Evolutionary conservation across 1,140 invertebrate species (phyloP).

Genomic region (Camponotus vicinus): DNA sequence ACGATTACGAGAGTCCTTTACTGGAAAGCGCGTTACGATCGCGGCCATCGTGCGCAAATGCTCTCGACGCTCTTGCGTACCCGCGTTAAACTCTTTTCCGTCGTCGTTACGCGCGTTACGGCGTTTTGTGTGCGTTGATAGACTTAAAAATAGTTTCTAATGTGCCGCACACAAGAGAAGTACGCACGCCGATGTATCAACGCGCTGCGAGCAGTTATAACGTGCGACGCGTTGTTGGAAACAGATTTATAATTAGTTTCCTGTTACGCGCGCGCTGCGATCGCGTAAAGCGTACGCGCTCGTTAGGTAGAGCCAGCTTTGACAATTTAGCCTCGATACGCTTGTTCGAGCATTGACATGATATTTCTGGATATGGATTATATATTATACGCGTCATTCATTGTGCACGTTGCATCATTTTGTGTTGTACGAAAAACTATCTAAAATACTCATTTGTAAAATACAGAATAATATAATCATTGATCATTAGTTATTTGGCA

Average conservation of each 20-base stretch:
- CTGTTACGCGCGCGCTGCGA: constrained; percentile 27
- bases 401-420: constrained; percentile 16
- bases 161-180: constrained; percentile 12
- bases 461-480: background rate
- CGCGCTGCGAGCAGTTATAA: constrained; percentile 36
- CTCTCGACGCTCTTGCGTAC: constrained; percentile 22
- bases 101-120: background rate
- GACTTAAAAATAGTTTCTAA: constrained; percentile 61
- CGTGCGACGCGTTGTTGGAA: constrained; percentile 53
- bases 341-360: constrained; percentile 56
- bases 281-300: constrained; percentile 52
- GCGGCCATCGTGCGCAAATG: constrained; percentile 53
- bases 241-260: constrained; percentile 65
- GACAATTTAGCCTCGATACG: constrained; percentile 55
- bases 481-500: background rate
- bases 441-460: constrained; percentile 9
- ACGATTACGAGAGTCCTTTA: constrained; percentile 63
- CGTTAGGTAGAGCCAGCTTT: constrained; percentile 51
- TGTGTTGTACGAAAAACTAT: constrained; percentile 11
- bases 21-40: constrained; percentile 60
- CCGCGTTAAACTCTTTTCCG: constrained; percentile 43
- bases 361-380: constrained; percentile 61
- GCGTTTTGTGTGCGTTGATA: constrained; percentile 16
- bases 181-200: constrained; percentile 44
- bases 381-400: constrained; percentile 52